Evolutionary conservation across 2,113 vertebrate genomes (phyloP).

Genomic region (Myotis yumanensis): DNA sequence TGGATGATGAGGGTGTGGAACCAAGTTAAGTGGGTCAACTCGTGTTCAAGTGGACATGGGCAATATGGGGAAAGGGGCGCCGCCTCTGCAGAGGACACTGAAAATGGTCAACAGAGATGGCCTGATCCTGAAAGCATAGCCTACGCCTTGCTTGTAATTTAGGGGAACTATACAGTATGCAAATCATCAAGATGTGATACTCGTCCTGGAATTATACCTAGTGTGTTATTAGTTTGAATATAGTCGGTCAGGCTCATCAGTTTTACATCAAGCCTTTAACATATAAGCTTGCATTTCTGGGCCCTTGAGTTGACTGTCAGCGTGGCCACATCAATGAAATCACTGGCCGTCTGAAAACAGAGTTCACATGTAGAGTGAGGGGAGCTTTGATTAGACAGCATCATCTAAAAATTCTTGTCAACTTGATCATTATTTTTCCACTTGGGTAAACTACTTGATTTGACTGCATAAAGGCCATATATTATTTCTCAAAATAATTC

Average conservation of each 20-base stretch:
- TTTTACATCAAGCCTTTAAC: constrained; percentile 29
- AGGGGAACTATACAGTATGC: neutral
- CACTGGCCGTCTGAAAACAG: neutral
- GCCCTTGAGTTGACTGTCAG: neutral
- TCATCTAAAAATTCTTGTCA: neutral
- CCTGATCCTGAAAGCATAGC: neutral
- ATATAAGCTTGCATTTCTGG: constrained; percentile 9
- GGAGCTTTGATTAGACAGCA: neutral
- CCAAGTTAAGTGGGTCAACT: accelerated
- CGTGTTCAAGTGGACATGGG: neutral
- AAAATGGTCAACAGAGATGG: neutral
- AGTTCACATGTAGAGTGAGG: neutral
- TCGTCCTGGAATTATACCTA: neutral
- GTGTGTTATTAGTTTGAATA: neutral
- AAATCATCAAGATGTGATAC: neutral
- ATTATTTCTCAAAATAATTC: constrained; percentile 33
- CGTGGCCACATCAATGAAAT: constrained; percentile 36
- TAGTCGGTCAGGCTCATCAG: neutral
- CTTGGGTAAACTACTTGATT: neutral
- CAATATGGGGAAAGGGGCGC: neutral
- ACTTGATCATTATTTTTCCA: neutral
- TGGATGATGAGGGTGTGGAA: neutral
- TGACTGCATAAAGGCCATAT: neutral
- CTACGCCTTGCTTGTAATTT: neutral
- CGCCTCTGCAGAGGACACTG: neutral